Evolutionary conservation across 2,888 invertebrate species (phyloP).

Genomic region (Cinara cedri): DNA sequence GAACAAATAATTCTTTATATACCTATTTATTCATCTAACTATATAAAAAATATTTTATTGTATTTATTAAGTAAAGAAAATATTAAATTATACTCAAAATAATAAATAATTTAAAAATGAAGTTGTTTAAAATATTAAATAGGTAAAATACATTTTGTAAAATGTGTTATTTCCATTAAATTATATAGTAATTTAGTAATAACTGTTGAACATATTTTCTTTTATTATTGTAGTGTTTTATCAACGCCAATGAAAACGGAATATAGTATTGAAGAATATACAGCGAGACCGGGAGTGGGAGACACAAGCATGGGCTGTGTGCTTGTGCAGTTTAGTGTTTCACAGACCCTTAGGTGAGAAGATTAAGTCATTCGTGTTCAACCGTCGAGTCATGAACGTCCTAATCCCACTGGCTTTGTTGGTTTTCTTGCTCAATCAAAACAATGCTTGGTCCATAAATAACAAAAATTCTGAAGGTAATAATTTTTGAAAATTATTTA

Average conservation of each 20-base stretch:
- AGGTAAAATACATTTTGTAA: too few relatives aligned
- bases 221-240: too few relatives aligned
- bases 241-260: constrained; percentile 18
- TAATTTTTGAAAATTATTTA: not conserved
- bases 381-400: constrained; percentile 54
- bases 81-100: too few relatives aligned
- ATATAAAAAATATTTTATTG: too few relatives aligned
- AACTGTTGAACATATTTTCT: too few relatives aligned
- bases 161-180: too few relatives aligned
- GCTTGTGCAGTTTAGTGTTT: constrained; percentile 46
- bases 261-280: not conserved
- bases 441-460: constrained; percentile 44
- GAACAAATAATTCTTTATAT: too few relatives aligned
- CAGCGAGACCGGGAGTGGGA: constrained; percentile 13
- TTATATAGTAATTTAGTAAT: not conserved
- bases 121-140: too few relatives aligned
- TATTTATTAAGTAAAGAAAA: too few relatives aligned
- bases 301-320: constrained; percentile 34
- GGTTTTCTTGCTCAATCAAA: constrained; percentile 49
- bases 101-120: too few relatives aligned
- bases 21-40: too few relatives aligned
- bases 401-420: constrained; percentile 45
- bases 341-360: constrained; percentile 52
- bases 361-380: constrained; percentile 56
- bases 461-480: constrained; percentile 37